These are phyloP conservation scores for roundworm (Caenorhabditis elegans) DNA, from an alignment of 1,140 invertebrate genomes.

Conservation along the genomic window DNA sequence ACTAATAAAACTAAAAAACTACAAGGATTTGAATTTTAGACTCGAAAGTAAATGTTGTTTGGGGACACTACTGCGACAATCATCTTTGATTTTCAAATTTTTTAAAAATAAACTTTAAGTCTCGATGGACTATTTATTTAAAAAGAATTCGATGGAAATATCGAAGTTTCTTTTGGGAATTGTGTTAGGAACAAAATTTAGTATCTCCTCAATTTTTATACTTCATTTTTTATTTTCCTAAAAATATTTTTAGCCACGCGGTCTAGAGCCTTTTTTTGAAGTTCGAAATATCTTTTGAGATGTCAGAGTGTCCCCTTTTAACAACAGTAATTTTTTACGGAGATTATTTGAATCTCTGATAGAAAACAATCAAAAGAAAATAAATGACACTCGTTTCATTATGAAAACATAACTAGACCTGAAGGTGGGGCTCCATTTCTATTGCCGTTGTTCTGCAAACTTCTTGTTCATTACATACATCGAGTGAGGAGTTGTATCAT, in stretches of 20 bases:
- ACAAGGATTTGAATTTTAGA: background rate
- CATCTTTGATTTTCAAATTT: background rate
- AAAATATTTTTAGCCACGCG: no score
- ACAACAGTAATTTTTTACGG: no score
- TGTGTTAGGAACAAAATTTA: no score
- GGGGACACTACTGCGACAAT: constrained; percentile 4
- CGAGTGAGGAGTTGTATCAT: background rate
- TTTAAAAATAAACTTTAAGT: no score
- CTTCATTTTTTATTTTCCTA: no score
- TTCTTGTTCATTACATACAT: constrained; percentile 24
- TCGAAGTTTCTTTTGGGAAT: no score
- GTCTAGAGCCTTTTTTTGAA: no score
- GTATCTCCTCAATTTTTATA: no score
- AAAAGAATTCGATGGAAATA: no score
- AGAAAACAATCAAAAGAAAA: background rate
- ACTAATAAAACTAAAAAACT: background rate
- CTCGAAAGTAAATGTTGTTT: background rate
- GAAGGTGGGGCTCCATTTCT: constrained; percentile 36
- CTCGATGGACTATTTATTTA: no score
- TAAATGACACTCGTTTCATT: background rate
- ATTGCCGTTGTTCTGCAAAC: constrained; percentile 38
- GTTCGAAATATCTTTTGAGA: background rate
- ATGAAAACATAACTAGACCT: constrained; percentile 33
- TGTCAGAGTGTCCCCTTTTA: background rate
- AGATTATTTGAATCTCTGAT: background rate